These are phyloP conservation scores for Euzophera pinguis DNA, from an alignment of 2,888 invertebrate genomes.

Conservation along the genomic window DNA sequence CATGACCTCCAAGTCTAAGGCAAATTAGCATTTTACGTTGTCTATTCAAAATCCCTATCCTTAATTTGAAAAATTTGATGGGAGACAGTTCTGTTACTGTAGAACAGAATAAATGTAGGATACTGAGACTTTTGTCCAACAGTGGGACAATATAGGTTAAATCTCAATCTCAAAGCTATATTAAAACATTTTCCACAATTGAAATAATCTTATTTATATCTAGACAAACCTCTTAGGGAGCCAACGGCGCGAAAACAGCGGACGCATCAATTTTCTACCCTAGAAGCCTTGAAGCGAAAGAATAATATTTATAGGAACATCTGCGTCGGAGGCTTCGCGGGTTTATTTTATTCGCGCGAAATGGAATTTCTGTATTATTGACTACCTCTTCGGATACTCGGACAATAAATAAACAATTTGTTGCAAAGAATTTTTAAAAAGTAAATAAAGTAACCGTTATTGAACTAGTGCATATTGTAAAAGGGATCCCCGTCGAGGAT, in stretches of 20 bases:
- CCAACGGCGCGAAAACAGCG: background rate
- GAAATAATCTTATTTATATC: background rate
- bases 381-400: background rate
- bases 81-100: no score
- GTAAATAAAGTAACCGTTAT: no score
- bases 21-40: no score
- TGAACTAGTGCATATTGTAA: no score
- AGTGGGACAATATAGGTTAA: no score
- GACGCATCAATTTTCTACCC: conserved; percentile 1
- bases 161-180: no score
- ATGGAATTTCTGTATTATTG: background rate
- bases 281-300: background rate
- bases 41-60: no score
- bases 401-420: background rate
- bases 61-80: no score
- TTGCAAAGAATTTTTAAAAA: background rate
- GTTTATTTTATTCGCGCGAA: background rate
- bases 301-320: conserved; percentile 2
- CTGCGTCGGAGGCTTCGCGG: background rate
- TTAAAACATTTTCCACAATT: background rate
- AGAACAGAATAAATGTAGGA: no score
- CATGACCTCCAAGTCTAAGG: no score
- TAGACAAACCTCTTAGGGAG: background rate
- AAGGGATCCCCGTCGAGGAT: no score
- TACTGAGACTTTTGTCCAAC: no score